Evolutionary conservation across 2,888 invertebrate genomes (phyloP).

Genomic region (Conops quadrifasciatus): DNA sequence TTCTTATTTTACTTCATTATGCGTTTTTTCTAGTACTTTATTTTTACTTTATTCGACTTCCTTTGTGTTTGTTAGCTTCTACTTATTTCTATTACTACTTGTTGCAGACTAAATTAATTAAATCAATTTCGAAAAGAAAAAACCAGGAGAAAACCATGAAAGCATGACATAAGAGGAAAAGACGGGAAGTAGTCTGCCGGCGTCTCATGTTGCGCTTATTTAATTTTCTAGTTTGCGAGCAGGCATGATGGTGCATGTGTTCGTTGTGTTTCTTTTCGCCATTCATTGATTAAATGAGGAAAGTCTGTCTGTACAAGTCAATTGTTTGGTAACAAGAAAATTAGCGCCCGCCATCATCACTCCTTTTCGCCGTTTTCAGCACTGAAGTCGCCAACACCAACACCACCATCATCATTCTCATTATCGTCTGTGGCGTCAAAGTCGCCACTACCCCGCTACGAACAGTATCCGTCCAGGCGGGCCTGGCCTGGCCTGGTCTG

Average conservation of each 20-base stretch:
- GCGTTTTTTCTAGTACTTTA: too few species aligned
- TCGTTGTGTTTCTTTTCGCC: not conserved
- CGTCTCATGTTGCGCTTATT: constrained; percentile 19
- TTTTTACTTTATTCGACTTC: too few species aligned
- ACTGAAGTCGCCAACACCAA: not conserved
- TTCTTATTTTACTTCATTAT: too few species aligned
- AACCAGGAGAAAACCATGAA: not conserved
- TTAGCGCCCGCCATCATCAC: constrained; percentile 13
- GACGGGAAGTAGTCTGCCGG: not conserved
- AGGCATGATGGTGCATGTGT: not conserved
- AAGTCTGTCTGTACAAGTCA: constrained; percentile 18
- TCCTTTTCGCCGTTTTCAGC: not conserved
- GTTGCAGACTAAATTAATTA: not conserved
- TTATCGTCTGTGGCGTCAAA: not conserved
- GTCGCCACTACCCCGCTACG: not conserved
- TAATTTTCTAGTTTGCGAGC: constrained; percentile 13
- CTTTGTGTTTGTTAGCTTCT: too few species aligned
- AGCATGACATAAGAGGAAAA: not conserved
- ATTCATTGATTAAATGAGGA: constrained; percentile 20
- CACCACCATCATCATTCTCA: not conserved
- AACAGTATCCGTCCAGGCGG: not conserved
- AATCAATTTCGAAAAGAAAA: not conserved
- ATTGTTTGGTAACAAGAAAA: constrained; percentile 18
- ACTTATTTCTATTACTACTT: too few species aligned
- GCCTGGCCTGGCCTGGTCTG: not conserved